Evolutionary conservation across 1,140 invertebrate genomes (phyloP).

Genomic region (Heliconius melpomene): DNA sequence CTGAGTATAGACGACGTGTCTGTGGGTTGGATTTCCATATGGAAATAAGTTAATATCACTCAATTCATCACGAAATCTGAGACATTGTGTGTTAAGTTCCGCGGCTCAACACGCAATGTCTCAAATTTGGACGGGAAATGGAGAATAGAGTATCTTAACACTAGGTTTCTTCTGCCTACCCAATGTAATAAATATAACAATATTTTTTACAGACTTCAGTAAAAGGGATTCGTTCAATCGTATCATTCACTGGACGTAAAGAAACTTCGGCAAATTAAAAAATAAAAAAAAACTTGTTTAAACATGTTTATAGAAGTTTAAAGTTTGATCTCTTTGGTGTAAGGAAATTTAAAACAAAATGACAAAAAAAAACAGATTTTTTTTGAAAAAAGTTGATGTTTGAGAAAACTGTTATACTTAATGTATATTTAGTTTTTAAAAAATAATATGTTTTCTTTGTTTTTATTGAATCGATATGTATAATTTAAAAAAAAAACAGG

Average conservation of each 20-base stretch:
- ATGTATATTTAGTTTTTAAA: background rate
- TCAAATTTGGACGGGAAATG: background rate
- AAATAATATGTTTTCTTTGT: background rate
- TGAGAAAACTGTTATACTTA: background rate
- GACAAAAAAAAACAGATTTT: background rate
- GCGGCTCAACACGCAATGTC: background rate
- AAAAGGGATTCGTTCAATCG: constrained; percentile 92
- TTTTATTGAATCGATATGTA: no score
- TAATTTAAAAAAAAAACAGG: no score
- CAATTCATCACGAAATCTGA: no score
- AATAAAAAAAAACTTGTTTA: background rate
- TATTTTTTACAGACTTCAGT: constrained; percentile 87
- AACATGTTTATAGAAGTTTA: background rate
- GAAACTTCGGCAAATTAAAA: constrained; percentile 74
- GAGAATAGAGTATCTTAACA: background rate
- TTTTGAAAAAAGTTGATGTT: background rate
- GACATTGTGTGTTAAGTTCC: no score
- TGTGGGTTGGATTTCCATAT: background rate
- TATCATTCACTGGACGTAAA: constrained; percentile 89
- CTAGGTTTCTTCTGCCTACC: background rate
- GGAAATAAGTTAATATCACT: background rate
- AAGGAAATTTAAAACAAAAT: background rate
- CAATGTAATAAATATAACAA: background rate
- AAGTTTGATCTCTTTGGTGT: constrained; percentile 7
- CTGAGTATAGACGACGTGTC: background rate